Conservation (phyloP, 2,113 vertebrate species). For the Gnathonemus echidnorhynchus region DNA sequence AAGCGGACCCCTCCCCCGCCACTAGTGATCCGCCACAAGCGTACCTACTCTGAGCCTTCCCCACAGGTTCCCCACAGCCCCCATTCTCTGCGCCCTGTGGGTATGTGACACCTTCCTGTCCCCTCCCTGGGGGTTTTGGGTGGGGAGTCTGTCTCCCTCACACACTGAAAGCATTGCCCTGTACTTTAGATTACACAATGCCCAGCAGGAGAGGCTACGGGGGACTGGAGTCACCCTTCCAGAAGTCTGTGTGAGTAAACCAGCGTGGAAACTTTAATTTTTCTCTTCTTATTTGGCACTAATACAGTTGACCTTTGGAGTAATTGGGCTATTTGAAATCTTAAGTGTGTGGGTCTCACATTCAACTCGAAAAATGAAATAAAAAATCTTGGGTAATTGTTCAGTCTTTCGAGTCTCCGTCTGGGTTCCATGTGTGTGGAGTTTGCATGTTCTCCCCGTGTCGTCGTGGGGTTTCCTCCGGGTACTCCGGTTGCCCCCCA, state of each 20-base stretch:
- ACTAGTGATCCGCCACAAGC: slow-evolving; percentile 50
- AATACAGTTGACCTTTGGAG: neutral
- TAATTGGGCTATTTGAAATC: neutral
- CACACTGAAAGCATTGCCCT: neutral
- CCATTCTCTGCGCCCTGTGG: slow-evolving; percentile 28
- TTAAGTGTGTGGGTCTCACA: neutral
- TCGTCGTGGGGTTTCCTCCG: too few relatives aligned
- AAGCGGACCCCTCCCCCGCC: slow-evolving; percentile 44
- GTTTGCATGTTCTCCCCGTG: too few relatives aligned
- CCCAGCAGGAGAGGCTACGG: slow-evolving; percentile 31
- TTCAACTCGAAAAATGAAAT: neutral
- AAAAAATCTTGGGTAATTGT: too few relatives aligned
- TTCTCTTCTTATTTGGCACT: neutral
- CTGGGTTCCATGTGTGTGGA: too few relatives aligned
- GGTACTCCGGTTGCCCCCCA: too few relatives aligned
- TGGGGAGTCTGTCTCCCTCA: neutral
- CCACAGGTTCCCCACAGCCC: slow-evolving; percentile 46
- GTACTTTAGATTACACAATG: slow-evolving; percentile 32
- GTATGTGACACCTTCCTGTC: slow-evolving; percentile 28
- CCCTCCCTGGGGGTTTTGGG: neutral
- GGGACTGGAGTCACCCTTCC: slow-evolving; percentile 34
- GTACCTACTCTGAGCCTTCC: slow-evolving; percentile 48
- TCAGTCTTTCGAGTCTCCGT: too few relatives aligned
- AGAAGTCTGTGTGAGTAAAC: slow-evolving; percentile 42
- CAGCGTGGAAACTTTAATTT: neutral